Conservation (phyloP, 1,140 invertebrate genomes). For the Phenacoccus solenopsis region DNA sequence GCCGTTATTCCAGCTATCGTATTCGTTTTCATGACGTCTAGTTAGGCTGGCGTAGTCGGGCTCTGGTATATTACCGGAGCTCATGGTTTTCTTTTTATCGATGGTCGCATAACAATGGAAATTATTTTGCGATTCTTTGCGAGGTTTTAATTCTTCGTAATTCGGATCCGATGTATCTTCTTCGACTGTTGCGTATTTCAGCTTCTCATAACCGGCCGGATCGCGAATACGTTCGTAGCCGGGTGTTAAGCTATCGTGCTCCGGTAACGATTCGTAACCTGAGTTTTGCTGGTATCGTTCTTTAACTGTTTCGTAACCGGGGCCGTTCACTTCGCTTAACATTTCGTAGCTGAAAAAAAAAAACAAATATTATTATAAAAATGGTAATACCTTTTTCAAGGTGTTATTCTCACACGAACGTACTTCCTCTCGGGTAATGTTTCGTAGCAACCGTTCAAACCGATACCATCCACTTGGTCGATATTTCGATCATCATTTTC, state of each 20-base stretch:
- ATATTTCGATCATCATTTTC: not conserved
- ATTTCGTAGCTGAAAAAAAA: not conserved
- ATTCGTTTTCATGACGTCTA: not conserved
- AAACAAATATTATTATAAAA: too few species aligned
- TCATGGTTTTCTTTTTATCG: slow-evolving; percentile 22
- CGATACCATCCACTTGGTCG: not conserved
- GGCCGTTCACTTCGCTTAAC: not conserved
- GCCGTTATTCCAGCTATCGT: not conserved
- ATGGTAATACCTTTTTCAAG: too few species aligned
- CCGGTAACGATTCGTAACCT: slow-evolving; percentile 10
- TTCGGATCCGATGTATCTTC: slow-evolving; percentile 26
- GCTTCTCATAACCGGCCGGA: slow-evolving; percentile 1
- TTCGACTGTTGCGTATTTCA: not conserved
- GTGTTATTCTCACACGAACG: not conserved
- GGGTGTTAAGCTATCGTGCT: slow-evolving; percentile 18
- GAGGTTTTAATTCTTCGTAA: slow-evolving; percentile 29
- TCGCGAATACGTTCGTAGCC: slow-evolving; percentile 23
- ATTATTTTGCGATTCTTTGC: not conserved
- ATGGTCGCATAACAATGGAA: slow-evolving; percentile 24
- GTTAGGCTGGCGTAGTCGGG: slow-evolving; percentile 29
- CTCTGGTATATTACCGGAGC: slow-evolving; percentile 19
- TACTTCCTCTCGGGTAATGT: not conserved
- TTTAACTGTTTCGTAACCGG: slow-evolving; percentile 16
- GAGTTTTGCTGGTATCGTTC: not conserved
- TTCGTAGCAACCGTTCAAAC: not conserved